Evolutionary conservation across 2,888 invertebrate species (phyloP).

Genomic region (Ophion ventricosus): DNA sequence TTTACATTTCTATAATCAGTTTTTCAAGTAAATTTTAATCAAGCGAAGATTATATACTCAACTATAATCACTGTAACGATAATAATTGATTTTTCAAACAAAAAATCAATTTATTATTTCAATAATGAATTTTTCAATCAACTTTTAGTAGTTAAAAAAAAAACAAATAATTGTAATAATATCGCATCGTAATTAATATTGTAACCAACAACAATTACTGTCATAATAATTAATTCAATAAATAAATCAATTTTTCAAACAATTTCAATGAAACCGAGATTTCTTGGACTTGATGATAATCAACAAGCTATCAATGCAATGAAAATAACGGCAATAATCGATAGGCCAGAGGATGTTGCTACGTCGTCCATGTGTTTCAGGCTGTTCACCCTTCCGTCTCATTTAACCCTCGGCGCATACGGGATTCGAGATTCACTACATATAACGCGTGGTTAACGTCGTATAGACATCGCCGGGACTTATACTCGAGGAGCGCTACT

Average conservation of each 20-base stretch:
- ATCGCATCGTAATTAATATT: no score
- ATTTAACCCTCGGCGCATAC: constrained; percentile 69
- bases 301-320: not conserved
- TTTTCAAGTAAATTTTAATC: no score
- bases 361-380: constrained; percentile 68
- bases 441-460: constrained; percentile 63
- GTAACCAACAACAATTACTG: no score
- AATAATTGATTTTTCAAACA: no score
- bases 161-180: no score
- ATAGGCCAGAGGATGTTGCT: constrained; percentile 43
- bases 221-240: no score
- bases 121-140: no score
- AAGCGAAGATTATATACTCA: no score
- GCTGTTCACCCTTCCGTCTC: constrained; percentile 77
- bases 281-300: not conserved
- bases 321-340: constrained; percentile 38
- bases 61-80: no score
- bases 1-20: no score
- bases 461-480: constrained; percentile 63
- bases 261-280: not conserved
- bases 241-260: not conserved
- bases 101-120: no score
- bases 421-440: constrained; percentile 16
- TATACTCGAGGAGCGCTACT: constrained; percentile 57
- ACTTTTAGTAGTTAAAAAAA: no score